These are phyloP conservation scores for Eremophila alpestris DNA, from an alignment of 2,797 vertebrate species.

Conservation along the genomic window DNA sequence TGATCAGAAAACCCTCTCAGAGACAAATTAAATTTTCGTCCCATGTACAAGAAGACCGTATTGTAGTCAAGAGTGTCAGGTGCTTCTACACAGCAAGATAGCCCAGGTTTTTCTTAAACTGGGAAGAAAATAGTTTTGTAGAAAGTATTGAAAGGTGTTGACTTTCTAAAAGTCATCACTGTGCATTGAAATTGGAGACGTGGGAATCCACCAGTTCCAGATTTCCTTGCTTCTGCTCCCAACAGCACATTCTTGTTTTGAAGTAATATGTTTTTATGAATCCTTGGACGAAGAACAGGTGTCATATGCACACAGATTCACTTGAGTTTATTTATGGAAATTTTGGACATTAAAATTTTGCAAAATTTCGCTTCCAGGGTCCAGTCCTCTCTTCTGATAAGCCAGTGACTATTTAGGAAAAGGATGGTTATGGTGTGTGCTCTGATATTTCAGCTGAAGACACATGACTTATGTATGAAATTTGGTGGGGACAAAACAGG, in stretches of 20 bases:
- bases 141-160: neutral
- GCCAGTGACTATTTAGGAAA: neutral
- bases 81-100: neutral
- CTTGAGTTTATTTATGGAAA: neutral
- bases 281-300: neutral
- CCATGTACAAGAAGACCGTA: neutral
- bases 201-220: neutral
- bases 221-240: neutral
- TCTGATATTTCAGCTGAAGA: constrained; percentile 20
- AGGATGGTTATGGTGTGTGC: neutral
- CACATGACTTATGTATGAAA: neutral
- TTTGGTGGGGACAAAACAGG: neutral
- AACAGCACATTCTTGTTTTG: neutral
- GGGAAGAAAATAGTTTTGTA: neutral
- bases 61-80: neutral
- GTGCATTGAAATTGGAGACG: neutral
- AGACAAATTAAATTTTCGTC: neutral
- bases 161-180: neutral
- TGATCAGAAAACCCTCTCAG: neutral
- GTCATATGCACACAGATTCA: neutral
- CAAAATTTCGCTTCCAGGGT: neutral
- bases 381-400: neutral
- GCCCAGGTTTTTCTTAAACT: neutral
- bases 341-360: neutral
- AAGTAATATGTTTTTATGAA: neutral